phyloP scores from a whole-genome alignment of 2,797 vertebrate genomes.

The Halcyon badia region DNA sequence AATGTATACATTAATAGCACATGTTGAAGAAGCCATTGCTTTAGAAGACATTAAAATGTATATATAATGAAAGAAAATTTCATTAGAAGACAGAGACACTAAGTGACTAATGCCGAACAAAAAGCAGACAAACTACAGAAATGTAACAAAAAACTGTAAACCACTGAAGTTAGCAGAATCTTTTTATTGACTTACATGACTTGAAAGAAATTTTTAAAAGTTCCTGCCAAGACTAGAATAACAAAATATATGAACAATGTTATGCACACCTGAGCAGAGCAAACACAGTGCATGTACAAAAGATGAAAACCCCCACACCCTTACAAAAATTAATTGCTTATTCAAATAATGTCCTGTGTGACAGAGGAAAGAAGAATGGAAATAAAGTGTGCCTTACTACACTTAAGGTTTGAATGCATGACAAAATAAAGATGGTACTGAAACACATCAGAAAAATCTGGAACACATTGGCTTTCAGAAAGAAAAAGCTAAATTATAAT shows the following conservation, averaged over 20 bases:
- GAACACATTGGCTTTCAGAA: not conserved
- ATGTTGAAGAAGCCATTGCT: not conserved
- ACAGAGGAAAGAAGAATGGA: not conserved
- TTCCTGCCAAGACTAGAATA: not conserved
- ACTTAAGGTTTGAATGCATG: not conserved
- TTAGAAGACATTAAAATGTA: not conserved
- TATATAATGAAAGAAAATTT: not conserved
- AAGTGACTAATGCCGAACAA: not conserved
- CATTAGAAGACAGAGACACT: not conserved
- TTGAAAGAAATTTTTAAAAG: not conserved
- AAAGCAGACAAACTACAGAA: not conserved
- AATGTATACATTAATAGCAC: rapidly evolving
- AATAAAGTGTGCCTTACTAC: not conserved
- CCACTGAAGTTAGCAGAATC: not conserved
- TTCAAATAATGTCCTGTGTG: not conserved
- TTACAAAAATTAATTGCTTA: not conserved
- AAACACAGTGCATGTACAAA: not conserved
- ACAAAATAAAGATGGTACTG: not conserved
- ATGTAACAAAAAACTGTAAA: not conserved
- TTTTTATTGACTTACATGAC: not conserved
- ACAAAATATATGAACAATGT: not conserved
- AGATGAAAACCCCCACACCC: rapidly evolving
- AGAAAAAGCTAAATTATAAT: not conserved
- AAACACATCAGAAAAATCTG: not conserved
- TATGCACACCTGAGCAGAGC: not conserved